Conservation (phyloP, 2,113 vertebrate genomes). For the Hydrolagus affinis region DNA sequence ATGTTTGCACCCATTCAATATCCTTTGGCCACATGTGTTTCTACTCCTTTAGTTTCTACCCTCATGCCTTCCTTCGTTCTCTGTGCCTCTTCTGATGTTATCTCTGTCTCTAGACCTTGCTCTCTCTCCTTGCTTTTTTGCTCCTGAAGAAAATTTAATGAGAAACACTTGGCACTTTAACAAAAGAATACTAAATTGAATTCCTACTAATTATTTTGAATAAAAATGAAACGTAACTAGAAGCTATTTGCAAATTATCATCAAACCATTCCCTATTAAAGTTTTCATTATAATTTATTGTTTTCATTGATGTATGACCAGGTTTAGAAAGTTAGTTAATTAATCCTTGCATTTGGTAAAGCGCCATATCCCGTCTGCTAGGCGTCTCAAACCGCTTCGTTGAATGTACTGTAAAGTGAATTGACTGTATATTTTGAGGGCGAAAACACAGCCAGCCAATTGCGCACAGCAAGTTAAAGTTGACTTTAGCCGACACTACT, state of each 20-base stretch:
- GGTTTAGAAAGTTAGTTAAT: background rate
- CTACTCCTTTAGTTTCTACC: background rate
- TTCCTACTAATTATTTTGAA: constrained; percentile 13
- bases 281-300: background rate
- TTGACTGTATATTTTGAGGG: no score
- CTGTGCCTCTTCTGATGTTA: background rate
- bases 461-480: no score
- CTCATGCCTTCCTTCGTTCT: background rate
- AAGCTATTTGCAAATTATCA: background rate
- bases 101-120: background rate
- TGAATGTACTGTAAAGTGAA: no score
- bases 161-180: background rate
- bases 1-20: no score
- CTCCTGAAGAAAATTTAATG: background rate
- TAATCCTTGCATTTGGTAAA: no score
- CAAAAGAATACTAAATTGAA: background rate
- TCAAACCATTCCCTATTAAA: background rate
- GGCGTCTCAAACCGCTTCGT: no score
- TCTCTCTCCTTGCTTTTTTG: background rate
- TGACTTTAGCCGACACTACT: no score
- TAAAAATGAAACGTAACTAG: constrained; percentile 4
- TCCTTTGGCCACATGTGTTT: no score
- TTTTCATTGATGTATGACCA: background rate
- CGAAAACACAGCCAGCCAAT: no score
- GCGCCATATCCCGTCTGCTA: no score